Evolutionary conservation across 2,888 invertebrate species (phyloP).

Genomic region (Noctua janthe): DNA sequence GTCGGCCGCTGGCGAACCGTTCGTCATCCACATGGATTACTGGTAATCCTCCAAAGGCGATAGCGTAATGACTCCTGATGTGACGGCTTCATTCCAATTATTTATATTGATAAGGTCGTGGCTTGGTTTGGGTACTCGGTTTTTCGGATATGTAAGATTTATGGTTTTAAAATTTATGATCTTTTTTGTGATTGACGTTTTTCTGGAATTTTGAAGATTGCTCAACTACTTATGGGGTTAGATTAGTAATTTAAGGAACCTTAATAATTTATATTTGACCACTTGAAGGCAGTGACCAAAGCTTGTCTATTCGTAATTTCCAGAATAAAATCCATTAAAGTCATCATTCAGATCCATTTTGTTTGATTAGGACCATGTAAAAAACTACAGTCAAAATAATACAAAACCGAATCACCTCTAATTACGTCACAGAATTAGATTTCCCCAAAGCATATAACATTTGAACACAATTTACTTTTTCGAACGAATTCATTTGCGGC

Average conservation of each 20-base stretch:
- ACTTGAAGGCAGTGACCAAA: neutral
- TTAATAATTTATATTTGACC: neutral
- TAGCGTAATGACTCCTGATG: slow-evolving; percentile 73
- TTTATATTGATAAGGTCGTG: slow-evolving; percentile 76
- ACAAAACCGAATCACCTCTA: slow-evolving; percentile 31
- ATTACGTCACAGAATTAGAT: slow-evolving; percentile 54
- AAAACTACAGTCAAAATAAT: slow-evolving; percentile 8
- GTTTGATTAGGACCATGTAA: neutral
- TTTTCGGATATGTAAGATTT: slow-evolving; percentile 34
- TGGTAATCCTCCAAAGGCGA: slow-evolving; percentile 75
- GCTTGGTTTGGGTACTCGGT: slow-evolving; percentile 51
- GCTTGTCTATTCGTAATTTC: neutral
- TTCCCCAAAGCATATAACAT: slow-evolving; percentile 62
- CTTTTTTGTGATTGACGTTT: neutral
- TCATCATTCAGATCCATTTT: neutral
- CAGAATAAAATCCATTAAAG: neutral
- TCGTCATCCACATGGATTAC: slow-evolving; percentile 80
- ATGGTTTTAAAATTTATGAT: neutral
- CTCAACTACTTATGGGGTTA: neutral
- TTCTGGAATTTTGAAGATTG: neutral
- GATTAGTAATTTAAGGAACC: neutral
- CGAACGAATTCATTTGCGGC: slow-evolving; percentile 82
- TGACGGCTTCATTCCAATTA: slow-evolving; percentile 76
- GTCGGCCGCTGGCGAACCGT: slow-evolving; percentile 68
- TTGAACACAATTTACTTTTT: slow-evolving; percentile 75